Evolutionary conservation across 2,797 vertebrate species (phyloP), one percentile per base, ranked within the genome.

Genomic region (Champsocephalus esox): DNA sequence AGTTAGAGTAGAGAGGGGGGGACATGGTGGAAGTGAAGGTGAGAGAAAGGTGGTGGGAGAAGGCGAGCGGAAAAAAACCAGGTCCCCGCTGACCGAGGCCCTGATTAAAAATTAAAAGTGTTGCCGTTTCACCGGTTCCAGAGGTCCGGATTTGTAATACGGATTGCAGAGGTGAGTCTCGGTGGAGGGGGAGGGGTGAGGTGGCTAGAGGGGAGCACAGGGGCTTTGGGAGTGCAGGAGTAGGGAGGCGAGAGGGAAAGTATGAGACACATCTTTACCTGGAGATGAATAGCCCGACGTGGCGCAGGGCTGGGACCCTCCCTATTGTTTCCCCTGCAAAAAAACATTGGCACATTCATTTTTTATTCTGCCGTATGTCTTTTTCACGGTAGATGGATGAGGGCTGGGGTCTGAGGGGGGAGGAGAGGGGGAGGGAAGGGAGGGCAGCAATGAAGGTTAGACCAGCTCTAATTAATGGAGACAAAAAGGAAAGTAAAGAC

Each of bases 21-120:
- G 72, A 67, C 65, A 64, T 80, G 65, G 73, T 54, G 49, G 76
- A 67, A 86, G 77, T 89, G 90, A 92, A 93, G 91, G 93, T 92
- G 88, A 92, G 71, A 85, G 66, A 77, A 90, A 89, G 87, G 85
- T 88, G 86, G 70, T 0, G 48, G 44, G 70, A 85, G 70, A 87
- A 70, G 43, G 76, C 66, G 73, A 72, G 79, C 7, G 50, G 58
- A 85, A 78, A 75, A 28, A 75, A 83, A 69, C 44, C 75, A 55
- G 77, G 59, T 89, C 89, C 86, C 91, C 48, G 66, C 84, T 84
- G 90, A 85, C 80, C 9, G 19, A 75, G 69, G 73, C 24, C 67
- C 84, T 93, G 89, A 92, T 92, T 92, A 92, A 89, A 94, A 90
- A 92, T 93, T 86, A 89, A 94, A 90, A 92, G 92, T 86, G 70